Evolutionary conservation across 2,113 vertebrate species (phyloP), one percentile per base, ranked within the genome.

Genomic region (Romanogobio albipinnatus): DNA sequence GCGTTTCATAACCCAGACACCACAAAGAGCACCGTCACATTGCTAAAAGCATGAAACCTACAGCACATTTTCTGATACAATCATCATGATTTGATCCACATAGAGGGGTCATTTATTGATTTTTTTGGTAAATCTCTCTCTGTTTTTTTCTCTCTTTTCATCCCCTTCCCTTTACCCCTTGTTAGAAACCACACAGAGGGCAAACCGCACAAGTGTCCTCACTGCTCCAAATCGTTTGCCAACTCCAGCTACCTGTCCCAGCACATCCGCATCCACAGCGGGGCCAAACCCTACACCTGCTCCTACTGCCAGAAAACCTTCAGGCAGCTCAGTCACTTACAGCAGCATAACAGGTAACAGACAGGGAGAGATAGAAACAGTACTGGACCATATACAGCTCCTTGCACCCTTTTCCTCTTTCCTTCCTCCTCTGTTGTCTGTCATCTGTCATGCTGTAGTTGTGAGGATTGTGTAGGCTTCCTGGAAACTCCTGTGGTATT

Each of bases 171-270:
- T 89, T 86, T 71, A 84, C 61, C 84, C 82, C 83, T 75, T 86
- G 87, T 76, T 90, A 97, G 96, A 93, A 96, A 96, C 92, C 98
- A 99, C 92, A 99, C 98, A 81, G 98, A 99, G 96, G 94, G 95
- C 96, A 99, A 99, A 96, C 98, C 98, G 89, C 97, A 99, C 96
- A 99, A 99, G 96, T 99, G 98, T 91, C 98, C 97, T 87, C 98
- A 99, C 93, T 99, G 98, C 95, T 98, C 98, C 95, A 99, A 99
- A 96, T 98, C 97, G 90, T 99, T 99, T 92, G 96, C 98, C 95
- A 99, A 99, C 96, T 97, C 95, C 94, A 98, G 97, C 96, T 99
- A 99, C 95, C 96, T 99, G 97, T 95, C 98, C 91, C 98, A 99
- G 96, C 98, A 99, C 94, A 95, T 99, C 93, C 97, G 98, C 86